Evolutionary conservation across 2,888 invertebrate genomes (phyloP).

Genomic region (Erynnis tages): DNA sequence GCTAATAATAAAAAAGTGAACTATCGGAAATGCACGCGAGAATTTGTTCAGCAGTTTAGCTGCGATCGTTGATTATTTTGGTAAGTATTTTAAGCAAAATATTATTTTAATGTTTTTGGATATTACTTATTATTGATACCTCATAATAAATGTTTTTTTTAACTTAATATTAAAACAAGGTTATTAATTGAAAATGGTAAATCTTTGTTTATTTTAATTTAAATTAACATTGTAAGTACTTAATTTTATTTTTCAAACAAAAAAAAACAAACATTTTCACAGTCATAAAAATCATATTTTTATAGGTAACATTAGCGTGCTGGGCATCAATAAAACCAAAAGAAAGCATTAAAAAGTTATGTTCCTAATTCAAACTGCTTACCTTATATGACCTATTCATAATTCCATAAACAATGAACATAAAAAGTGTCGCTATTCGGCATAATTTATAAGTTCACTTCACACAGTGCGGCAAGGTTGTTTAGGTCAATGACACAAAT

Average conservation of each 20-base stretch:
- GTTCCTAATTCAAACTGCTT: too few relatives aligned
- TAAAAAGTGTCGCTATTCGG: neutral
- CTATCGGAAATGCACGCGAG: constrained; percentile 11
- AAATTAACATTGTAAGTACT: too few relatives aligned
- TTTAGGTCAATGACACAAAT: constrained; percentile 6
- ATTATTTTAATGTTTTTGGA: neutral
- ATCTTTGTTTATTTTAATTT: too few relatives aligned
- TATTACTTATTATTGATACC: neutral
- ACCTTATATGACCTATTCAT: too few relatives aligned
- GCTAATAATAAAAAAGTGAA: constrained; percentile 5
- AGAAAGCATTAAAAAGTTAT: neutral
- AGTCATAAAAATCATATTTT: neutral
- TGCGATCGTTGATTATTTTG: neutral
- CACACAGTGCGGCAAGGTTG: neutral
- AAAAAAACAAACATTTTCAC: neutral
- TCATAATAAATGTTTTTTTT: neutral
- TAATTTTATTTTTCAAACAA: too few relatives aligned
- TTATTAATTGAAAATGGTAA: too few relatives aligned
- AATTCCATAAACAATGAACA: neutral
- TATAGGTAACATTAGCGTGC: neutral
- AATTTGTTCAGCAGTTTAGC: constrained; percentile 9
- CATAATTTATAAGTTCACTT: neutral
- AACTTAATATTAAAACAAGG: too few relatives aligned
- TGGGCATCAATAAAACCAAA: neutral
- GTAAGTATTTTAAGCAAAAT: neutral